Conservation (phyloP, 2,797 vertebrate genomes). For the Leptoclinus maculatus region DNA sequence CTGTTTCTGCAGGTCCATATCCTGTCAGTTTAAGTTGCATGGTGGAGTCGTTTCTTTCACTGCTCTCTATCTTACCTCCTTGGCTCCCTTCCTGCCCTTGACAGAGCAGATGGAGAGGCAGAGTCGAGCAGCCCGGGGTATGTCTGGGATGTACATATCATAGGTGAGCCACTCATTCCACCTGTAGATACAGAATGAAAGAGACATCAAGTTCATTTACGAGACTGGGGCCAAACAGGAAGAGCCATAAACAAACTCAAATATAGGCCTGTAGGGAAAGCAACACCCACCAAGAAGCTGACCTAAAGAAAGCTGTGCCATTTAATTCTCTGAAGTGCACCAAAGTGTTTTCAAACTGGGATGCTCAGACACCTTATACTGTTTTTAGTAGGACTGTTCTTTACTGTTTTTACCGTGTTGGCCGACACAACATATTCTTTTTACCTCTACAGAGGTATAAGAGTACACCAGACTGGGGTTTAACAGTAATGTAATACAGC, state of each 20-base stretch:
- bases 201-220: not conserved
- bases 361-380: not conserved
- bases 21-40: not conserved
- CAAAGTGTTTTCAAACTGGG: not conserved
- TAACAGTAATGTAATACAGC: constrained; percentile 47
- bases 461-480: constrained; percentile 21
- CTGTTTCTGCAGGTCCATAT: constrained; percentile 19
- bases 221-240: not conserved
- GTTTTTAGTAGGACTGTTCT: not conserved
- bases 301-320: not conserved
- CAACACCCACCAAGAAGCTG: not conserved
- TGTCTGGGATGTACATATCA: constrained; percentile 96
- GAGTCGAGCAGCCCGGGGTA: constrained; percentile 94
- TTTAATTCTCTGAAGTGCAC: not conserved
- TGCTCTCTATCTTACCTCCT: constrained; percentile 86
- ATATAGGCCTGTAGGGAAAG: not conserved
- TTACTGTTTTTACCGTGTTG: not conserved
- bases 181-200: constrained; percentile 67
- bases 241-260: not conserved
- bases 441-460: constrained; percentile 1
- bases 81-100: constrained; percentile 96
- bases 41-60: not conserved
- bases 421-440: not conserved
- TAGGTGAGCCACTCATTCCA: constrained; percentile 98
- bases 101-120: constrained; percentile 98